phyloP scores from a whole-genome alignment of 2,113 vertebrate species.

The Cichladusa arquata region DNA sequence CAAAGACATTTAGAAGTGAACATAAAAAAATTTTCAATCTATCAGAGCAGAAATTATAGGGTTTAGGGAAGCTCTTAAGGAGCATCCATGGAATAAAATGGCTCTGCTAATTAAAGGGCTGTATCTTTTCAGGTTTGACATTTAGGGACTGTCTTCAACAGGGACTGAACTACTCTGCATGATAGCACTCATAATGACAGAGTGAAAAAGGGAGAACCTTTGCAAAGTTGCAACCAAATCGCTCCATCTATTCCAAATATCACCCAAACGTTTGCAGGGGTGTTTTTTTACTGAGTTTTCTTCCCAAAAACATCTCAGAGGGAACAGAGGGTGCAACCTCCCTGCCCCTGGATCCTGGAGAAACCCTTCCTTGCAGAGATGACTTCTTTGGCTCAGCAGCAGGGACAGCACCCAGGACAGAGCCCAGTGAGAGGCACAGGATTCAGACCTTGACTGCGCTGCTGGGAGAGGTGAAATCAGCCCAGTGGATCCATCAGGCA shows the following conservation, averaged over 20 bases:
- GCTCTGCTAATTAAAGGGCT: constrained; percentile 34
- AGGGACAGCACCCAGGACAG: neutral
- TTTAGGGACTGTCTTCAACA: constrained; percentile 27
- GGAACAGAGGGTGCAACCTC: neutral
- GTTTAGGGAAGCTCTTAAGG: constrained; percentile 42
- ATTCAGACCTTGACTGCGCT: neutral
- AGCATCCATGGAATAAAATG: constrained; percentile 27
- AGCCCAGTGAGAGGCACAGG: neutral
- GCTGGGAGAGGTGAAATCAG: neutral
- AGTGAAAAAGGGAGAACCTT: constrained; percentile 40
- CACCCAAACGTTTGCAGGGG: neutral
- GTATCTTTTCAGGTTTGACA: constrained; percentile 40
- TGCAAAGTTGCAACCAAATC: neutral
- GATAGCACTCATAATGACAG: neutral
- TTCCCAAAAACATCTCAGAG: neutral
- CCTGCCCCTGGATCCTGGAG: neutral
- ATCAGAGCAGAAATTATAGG: constrained; percentile 69
- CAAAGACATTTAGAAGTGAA: constrained; percentile 70
- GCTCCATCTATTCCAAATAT: neutral
- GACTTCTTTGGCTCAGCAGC: neutral
- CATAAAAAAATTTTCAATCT: constrained; percentile 64
- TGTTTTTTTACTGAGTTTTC: neutral
- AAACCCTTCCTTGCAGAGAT: neutral
- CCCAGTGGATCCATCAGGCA: neutral
- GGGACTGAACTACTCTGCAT: neutral